These are phyloP conservation scores for Hemiscyllium ocellatum DNA, from an alignment of 2,113 vertebrate genomes.

Conservation along the genomic window DNA sequence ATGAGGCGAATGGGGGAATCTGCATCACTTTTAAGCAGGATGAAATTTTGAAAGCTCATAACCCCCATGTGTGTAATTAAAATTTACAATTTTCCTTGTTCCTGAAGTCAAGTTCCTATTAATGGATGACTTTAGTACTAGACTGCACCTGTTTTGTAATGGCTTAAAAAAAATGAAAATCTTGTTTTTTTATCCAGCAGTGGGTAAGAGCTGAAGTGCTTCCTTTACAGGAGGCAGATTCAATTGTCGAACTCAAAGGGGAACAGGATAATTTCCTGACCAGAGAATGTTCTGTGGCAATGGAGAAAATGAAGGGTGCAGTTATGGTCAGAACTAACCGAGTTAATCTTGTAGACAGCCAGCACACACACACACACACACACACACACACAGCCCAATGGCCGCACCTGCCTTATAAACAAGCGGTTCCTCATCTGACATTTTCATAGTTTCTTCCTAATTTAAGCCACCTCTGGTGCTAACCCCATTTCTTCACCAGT, in stretches of 20 bases:
- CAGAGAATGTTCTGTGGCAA: not conserved
- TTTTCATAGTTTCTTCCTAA: not conserved
- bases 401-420: not conserved
- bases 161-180: not conserved
- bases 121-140: not conserved
- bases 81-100: not conserved
- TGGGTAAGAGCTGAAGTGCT: not conserved
- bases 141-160: not conserved
- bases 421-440: not conserved
- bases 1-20: not conserved
- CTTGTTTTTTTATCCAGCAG: not conserved
- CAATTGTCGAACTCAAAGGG: not conserved
- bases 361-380: not conserved
- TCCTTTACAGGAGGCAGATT: not conserved
- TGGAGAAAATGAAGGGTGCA: not conserved
- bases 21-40: not conserved
- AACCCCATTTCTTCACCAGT: not conserved
- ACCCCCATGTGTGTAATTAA: not conserved
- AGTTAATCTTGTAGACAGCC: not conserved
- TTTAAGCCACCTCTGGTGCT: not conserved
- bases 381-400: not conserved
- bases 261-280: not conserved
- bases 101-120: not conserved
- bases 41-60: not conserved
- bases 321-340: not conserved